These are phyloP conservation scores for Danio jaintianensis DNA, from an alignment of 2,797 vertebrate species.

Conservation along the genomic window DNA sequence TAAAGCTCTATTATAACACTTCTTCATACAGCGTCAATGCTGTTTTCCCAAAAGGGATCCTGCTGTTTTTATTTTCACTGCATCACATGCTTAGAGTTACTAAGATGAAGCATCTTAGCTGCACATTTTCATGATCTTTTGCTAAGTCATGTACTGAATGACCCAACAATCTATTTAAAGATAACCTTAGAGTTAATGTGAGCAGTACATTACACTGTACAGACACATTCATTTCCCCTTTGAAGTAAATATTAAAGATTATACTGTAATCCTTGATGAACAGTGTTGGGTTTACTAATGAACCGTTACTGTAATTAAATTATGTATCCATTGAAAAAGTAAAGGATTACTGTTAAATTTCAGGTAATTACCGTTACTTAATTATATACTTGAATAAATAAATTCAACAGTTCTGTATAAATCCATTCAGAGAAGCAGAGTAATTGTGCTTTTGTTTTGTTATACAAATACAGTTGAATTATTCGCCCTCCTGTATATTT, in stretches of 20 bases:
- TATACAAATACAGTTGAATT: too few relatives aligned
- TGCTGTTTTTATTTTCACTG: slow-evolving; percentile 1
- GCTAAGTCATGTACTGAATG: neutral
- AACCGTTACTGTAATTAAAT: too few relatives aligned
- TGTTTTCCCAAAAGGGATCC: slow-evolving; percentile 20
- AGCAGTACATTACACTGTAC: slow-evolving; percentile 2
- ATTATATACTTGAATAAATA: too few relatives aligned
- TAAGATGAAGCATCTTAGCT: neutral
- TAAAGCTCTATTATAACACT: slow-evolving; percentile 20
- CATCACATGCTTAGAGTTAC: slow-evolving; percentile 9
- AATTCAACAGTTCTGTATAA: too few relatives aligned
- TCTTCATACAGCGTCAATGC: neutral
- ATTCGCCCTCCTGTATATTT: too few relatives aligned
- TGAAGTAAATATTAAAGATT: neutral
- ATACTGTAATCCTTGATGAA: slow-evolving; percentile 1
- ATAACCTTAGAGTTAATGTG: neutral
- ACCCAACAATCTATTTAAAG: slow-evolving; percentile 3
- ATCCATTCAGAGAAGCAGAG: too few relatives aligned
- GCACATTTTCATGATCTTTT: slow-evolving; percentile 29
- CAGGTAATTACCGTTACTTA: too few relatives aligned
- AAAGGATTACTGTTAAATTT: too few relatives aligned
- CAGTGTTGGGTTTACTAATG: too few relatives aligned
- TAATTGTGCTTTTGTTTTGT: too few relatives aligned
- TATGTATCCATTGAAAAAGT: too few relatives aligned
- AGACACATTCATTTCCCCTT: neutral